phyloP scores from a whole-genome alignment of 2,797 vertebrate genomes.

The Leptatherina wallacei region DNA sequence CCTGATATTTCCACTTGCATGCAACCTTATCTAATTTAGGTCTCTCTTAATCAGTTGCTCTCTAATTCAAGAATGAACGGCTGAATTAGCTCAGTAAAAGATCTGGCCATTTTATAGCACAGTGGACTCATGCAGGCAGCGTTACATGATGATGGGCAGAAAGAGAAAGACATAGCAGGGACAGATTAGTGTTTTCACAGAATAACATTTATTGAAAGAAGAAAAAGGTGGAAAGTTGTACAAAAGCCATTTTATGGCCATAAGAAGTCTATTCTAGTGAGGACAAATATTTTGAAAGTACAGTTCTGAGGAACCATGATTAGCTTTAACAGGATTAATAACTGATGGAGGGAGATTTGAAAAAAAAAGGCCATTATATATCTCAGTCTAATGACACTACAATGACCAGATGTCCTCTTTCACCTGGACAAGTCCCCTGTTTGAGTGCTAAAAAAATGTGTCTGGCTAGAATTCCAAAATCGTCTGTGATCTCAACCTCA shows the following conservation, averaged over 20 bases:
- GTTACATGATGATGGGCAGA: neutral
- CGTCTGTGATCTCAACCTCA: no score
- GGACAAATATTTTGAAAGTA: neutral
- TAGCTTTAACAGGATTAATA: neutral
- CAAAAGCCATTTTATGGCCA: neutral
- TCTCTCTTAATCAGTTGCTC: neutral
- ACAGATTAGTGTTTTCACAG: neutral
- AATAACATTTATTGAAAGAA: neutral
- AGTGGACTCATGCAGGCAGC: neutral
- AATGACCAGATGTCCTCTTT: no score
- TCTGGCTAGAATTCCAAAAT: no score
- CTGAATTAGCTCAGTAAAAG: neutral
- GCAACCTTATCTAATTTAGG: neutral
- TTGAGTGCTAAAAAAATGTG: no score
- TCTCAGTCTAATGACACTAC: neutral
- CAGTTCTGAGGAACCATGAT: neutral
- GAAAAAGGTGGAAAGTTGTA: neutral
- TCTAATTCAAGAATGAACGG: neutral
- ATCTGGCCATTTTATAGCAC: neutral
- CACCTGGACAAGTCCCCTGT: no score
- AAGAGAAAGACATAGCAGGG: neutral
- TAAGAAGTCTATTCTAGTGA: neutral
- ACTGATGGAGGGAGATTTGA: neutral
- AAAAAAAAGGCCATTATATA: neutral
- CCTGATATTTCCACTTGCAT: neutral